Evolutionary conservation across 2,113 vertebrate species (phyloP), one percentile per base, ranked within the genome.

Genomic region (Sylvilagus bachmani): DNA sequence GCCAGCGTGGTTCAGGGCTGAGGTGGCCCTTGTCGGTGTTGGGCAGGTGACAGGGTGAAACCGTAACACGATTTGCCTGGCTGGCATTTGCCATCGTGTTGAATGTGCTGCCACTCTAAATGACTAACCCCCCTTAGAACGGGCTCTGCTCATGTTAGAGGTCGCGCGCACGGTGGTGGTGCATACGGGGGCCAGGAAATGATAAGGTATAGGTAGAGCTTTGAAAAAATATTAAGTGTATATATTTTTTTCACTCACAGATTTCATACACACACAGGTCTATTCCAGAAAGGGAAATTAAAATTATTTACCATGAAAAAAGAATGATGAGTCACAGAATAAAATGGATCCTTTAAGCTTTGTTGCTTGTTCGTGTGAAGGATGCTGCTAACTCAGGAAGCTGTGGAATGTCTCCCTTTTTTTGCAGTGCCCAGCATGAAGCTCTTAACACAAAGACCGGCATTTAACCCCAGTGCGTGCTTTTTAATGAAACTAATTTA

Each of bases 181-280:
- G 22, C 33, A 58, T 12, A 10, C 3, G 0, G 33, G 33, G 44
- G 21, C 10, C 27, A 5, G 25, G 31, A 12, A 25, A 29, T 36
- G 3, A 1, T 4, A 1, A 9, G 55, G 31, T 0, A 14, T 19
- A 4, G 55, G 55, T 58, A 4, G 36, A 19, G 5, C 9, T 27
- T 9, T 4, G 58, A 10, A 3, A 62, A 16, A 62, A 19, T 11
- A 10, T 25, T 49, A 3, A 58, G 14, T 58, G 2, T 10, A 24
- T 4, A 44, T 4, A 51, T 5, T 24, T 70, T 31, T 36, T 61
- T 10, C 83, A 16, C 69, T 87, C 67, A 21, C 51, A 77, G 88
- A 44, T 64, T 75, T 82, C 53, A 74, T 33, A 16, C n/a, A 2
- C 13, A 58, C n/a, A 4, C 33, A 75, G 33, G n/a, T 24, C 38